Conservation (phyloP, 2,888 invertebrate genomes). For the Dysmachus trigonus region DNA sequence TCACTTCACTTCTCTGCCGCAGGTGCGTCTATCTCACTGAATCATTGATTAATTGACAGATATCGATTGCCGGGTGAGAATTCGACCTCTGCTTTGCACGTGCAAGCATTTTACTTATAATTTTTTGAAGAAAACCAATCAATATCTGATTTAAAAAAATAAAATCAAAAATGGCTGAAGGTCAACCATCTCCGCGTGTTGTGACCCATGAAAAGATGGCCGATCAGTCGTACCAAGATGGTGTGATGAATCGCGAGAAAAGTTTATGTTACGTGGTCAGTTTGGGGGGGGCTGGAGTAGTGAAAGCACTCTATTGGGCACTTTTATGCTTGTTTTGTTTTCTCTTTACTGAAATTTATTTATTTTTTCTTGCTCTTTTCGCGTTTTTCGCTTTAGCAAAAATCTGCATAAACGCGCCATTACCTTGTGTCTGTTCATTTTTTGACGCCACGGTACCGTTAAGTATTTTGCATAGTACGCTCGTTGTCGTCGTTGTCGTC, state of each 20-base stretch:
- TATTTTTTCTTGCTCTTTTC: background rate
- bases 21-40: background rate
- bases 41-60: background rate
- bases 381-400: background rate
- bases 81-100: background rate
- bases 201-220: background rate
- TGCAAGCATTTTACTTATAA: background rate
- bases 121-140: background rate
- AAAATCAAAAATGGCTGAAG: background rate
- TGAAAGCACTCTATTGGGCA: background rate
- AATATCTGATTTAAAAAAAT: background rate
- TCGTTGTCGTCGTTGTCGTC: background rate
- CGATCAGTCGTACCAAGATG: background rate
- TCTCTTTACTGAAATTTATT: background rate
- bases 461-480: background rate
- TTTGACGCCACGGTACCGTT: background rate
- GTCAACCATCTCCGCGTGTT: background rate
- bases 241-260: background rate
- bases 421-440: background rate
- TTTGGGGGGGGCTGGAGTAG: background rate
- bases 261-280: background rate
- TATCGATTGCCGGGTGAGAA: background rate
- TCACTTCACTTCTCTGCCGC: background rate
- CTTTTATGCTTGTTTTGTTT: background rate
- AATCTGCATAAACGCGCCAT: constrained; percentile 14